Conservation (phyloP, 2,888 invertebrate genomes). For the Macrosoma leucophasiata region DNA sequence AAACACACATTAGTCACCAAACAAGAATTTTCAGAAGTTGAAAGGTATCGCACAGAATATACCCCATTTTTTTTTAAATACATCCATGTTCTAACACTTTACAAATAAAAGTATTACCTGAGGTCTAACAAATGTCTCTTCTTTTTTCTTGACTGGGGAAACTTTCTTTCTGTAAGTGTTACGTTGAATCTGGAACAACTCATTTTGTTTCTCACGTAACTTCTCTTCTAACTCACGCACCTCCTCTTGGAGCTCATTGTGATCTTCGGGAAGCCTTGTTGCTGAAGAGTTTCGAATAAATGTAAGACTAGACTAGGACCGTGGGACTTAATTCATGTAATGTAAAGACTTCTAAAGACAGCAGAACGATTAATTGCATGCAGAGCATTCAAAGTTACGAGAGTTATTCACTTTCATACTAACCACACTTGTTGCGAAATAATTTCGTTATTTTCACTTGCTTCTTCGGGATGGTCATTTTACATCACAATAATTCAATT, state of each 20-base stretch:
- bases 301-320: slow-evolving; percentile 3
- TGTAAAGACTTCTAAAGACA: too few species aligned
- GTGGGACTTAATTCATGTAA: too few species aligned
- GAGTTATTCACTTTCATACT: too few species aligned
- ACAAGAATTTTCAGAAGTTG: too few species aligned
- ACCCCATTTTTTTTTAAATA: too few species aligned
- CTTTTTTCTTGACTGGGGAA: slow-evolving; percentile 31
- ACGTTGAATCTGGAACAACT: slow-evolving; percentile 50
- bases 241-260: slow-evolving; percentile 45
- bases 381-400: too few species aligned
- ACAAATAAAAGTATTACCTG: too few species aligned
- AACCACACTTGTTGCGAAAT: slow-evolving; percentile 42
- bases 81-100: too few species aligned
- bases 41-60: too few species aligned
- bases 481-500: too few species aligned
- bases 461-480: slow-evolving; percentile 41
- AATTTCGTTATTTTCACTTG: slow-evolving; percentile 54
- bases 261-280: slow-evolving; percentile 36
- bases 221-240: slow-evolving; percentile 40
- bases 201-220: slow-evolving; percentile 44
- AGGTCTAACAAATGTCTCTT: slow-evolving; percentile 42
- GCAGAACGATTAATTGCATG: too few species aligned
- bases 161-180: slow-evolving; percentile 37
- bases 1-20: too few species aligned
- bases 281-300: slow-evolving; percentile 22